Base-by-base conservation (phyloP, 2,888 invertebrate species). In the Allygus modestus region DNA sequence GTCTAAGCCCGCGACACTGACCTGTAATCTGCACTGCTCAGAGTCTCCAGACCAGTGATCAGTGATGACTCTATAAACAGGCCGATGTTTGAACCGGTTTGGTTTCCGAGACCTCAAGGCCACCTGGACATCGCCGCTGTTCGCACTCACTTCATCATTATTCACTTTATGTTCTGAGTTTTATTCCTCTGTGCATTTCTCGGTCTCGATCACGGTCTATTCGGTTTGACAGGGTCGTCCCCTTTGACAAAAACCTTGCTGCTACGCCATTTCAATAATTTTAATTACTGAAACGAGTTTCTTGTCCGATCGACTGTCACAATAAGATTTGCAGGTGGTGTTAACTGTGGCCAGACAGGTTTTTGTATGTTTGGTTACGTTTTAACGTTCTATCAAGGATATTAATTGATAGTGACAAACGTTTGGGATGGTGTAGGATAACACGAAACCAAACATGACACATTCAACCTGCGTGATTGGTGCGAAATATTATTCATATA, bases 121-220 rank as follows among this genome's bases (percentile, higher is more conserved):
- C 65, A 31, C n/a, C 65, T 65, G 65, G 31, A 28, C 65, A 31
- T 58, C 58, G 58, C 58, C 26, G 51, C 51, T 23, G 58, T 58
- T 58, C 58, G 58, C 65, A 65, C 65, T 65, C 65, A 28, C 65
- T 65, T 65, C 65, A 65, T 65, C 65, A 65, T 65, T 65, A 65
- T 65, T 65, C 65, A 65, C 17, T 28, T 65, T 65, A 11, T 31
- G 31, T 65, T 58, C 23, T n/a, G n/a, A 58, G 58, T 58, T 58
- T 58, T 58, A 58, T 58, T 65, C 65, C 65, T 65, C 65, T 12
- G 28, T 23, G 20, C 54, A 65, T 12, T 17, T 31, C 65, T 65
- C 65, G 0, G 28, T 2, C 12, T 0, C 7, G 5, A 5, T 65
- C 65, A 65, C 23, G 31, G 20, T 58, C 23, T 5, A 65, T 15